phyloP scores from a whole-genome alignment of 2,113 vertebrate species.

The Lagenorhynchus albirostris region DNA sequence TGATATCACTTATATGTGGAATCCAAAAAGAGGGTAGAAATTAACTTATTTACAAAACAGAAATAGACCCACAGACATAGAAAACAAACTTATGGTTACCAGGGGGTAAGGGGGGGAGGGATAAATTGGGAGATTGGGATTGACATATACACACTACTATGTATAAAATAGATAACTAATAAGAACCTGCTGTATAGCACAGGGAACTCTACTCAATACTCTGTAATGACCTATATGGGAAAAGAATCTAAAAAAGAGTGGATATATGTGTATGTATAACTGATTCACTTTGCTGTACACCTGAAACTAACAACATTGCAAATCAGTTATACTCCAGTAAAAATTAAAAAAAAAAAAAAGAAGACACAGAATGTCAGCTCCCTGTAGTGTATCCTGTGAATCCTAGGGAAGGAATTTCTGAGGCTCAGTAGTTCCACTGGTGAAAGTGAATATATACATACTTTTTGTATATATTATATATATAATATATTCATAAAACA shows the following conservation, averaged over 20 bases:
- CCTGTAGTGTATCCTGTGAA: too few species aligned
- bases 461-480: neutral
- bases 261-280: accelerated
- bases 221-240: too few species aligned
- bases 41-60: too few species aligned
- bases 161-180: too few species aligned
- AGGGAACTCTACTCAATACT: too few species aligned
- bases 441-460: neutral
- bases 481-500: neutral
- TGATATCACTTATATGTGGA: neutral
- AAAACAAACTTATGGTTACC: neutral
- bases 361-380: neutral
- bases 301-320: neutral
- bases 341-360: neutral
- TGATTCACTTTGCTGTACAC: neutral
- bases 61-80: neutral
- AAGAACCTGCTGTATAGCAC: too few species aligned
- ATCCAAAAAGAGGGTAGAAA: neutral
- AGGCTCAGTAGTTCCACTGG: neutral
- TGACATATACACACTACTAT: neutral
- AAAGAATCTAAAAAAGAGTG: too few species aligned
- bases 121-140: neutral
- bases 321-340: neutral
- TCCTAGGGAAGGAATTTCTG: neutral
- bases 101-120: neutral